These are phyloP conservation scores for Epirrhoe tristata DNA, from an alignment of 2,888 invertebrate species.

Conservation along the genomic window DNA sequence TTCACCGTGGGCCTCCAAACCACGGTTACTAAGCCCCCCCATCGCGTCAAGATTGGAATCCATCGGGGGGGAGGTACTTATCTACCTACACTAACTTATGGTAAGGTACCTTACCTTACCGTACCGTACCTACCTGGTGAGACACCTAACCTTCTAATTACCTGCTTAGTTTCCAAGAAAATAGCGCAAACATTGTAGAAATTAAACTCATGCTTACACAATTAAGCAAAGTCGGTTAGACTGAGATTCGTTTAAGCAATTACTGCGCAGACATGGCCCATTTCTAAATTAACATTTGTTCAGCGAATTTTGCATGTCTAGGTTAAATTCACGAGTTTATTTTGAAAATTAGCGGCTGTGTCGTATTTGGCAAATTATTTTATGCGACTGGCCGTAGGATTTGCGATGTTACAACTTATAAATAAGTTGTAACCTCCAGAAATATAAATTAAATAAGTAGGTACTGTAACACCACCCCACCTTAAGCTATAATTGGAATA, in stretches of 20 bases:
- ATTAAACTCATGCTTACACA: conserved; percentile 7
- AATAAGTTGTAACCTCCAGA: background rate
- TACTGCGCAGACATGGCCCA: conserved; percentile 9
- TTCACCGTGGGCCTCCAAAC: no score
- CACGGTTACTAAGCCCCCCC: no score
- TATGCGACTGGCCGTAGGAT: conserved; percentile 5
- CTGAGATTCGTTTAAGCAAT: conserved; percentile 26
- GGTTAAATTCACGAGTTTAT: conserved; percentile 18
- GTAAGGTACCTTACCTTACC: no score
- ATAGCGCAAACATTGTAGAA: background rate
- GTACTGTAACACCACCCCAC: no score
- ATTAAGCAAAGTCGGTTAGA: conserved; percentile 16
- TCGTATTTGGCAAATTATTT: conserved; percentile 33
- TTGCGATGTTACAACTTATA: conserved; percentile 16
- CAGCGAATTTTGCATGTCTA: conserved; percentile 14
- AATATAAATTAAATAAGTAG: background rate
- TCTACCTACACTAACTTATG: no score
- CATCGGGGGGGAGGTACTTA: no score
- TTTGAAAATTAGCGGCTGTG: conserved; percentile 20
- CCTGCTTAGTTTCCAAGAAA: background rate
- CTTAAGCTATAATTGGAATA: no score
- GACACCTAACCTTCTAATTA: background rate
- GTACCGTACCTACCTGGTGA: no score
- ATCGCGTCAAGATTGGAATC: no score
- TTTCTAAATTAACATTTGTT: conserved; percentile 25